A percentile compares a stretch with the other conserved stretches of the same genome.
These are phyloP conservation scores for Pachyrhynchus sulphureomaculatus DNA, from an alignment of 1,140 invertebrate genomes.

Conservation along the genomic window DNA sequence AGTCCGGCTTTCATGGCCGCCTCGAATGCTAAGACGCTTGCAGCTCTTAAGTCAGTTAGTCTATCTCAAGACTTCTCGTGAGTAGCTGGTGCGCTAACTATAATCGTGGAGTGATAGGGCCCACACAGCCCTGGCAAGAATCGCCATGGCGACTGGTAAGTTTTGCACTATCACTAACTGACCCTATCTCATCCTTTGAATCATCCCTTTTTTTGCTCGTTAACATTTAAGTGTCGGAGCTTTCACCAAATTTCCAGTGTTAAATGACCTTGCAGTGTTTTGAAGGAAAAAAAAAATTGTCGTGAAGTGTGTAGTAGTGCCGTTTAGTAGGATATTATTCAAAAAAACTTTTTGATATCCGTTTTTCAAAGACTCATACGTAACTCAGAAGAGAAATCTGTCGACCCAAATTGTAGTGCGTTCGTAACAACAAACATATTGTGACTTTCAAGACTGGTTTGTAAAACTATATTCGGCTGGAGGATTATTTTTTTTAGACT, in stretches of 20 bases:
- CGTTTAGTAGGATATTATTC: too few relatives aligned
- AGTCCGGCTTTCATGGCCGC: slow-evolving; percentile 34
- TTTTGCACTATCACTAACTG: slow-evolving; percentile 4
- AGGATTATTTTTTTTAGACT: not conserved
- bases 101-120: slow-evolving; percentile 39
- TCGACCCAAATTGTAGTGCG: slow-evolving; percentile 24
- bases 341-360: not conserved
- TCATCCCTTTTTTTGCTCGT: not conserved
- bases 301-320: not conserved
- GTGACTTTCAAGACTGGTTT: slow-evolving; percentile 31
- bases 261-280: not conserved
- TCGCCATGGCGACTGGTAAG: slow-evolving; percentile 44
- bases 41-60: slow-evolving; percentile 38
- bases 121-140: slow-evolving; percentile 39
- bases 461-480: not conserved
- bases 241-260: not conserved
- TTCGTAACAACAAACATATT: slow-evolving; percentile 18
- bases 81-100: slow-evolving; percentile 39
- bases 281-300: not conserved
- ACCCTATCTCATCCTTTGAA: not conserved
- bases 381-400: slow-evolving; percentile 25
- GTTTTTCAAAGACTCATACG: not conserved
- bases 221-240: not conserved
- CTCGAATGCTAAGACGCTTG: slow-evolving; percentile 32
- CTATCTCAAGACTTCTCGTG: slow-evolving; percentile 42